Evolutionary conservation across 2,888 invertebrate species (phyloP).

Genomic region (Nomada lathburiana): DNA sequence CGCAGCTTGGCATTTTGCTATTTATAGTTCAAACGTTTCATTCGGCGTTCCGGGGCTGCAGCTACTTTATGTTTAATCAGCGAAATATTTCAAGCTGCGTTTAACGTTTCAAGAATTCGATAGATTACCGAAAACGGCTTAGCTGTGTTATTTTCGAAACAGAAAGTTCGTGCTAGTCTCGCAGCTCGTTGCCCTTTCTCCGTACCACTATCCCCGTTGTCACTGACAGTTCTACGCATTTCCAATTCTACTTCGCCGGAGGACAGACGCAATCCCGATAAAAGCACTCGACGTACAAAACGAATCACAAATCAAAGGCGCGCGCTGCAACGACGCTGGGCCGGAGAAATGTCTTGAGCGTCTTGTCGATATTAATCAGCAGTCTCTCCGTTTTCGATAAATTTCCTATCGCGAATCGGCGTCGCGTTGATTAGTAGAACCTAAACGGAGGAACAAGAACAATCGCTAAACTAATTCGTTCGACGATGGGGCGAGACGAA

Average conservation of each 20-base stretch:
- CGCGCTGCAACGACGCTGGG: background rate
- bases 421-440: background rate
- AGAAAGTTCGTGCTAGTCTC: background rate
- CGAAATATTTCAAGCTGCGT: background rate
- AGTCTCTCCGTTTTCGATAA: background rate
- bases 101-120: conserved; percentile 5
- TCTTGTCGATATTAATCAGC: background rate
- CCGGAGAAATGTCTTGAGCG: background rate
- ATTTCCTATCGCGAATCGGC: background rate
- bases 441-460: background rate
- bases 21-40: too few species aligned
- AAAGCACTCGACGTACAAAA: conserved; percentile 15
- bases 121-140: background rate
- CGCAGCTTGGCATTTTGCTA: too few species aligned
- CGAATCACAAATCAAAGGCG: conserved; percentile 4
- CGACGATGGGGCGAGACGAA: background rate
- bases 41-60: too few species aligned
- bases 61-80: too few species aligned
- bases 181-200: background rate
- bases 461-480: background rate
- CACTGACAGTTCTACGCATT: background rate
- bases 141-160: conserved; percentile 8
- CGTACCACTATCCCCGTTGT: background rate
- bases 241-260: background rate
- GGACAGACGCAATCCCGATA: background rate